phyloP scores from a whole-genome alignment of 2,888 invertebrate genomes.

The Acrobasis consociella region DNA sequence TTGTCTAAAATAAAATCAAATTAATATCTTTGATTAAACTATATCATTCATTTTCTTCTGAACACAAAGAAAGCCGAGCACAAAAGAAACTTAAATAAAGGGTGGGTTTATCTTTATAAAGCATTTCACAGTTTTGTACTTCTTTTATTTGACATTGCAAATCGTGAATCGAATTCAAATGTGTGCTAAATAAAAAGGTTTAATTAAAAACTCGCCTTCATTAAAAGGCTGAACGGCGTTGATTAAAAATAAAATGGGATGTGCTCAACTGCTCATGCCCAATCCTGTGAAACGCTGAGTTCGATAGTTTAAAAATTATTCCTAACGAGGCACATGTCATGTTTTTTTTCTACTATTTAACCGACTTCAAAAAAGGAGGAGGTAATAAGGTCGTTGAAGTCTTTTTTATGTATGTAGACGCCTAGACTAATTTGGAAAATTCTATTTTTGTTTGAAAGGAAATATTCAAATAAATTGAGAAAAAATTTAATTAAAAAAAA shows the following conservation, averaged over 20 bases:
- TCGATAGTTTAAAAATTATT: constrained; percentile 12
- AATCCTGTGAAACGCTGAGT: constrained; percentile 14
- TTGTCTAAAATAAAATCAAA: too few species aligned
- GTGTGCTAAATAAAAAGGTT: constrained; percentile 28
- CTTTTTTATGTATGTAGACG: too few species aligned
- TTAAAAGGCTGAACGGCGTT: constrained; percentile 29
- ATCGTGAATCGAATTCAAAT: constrained; percentile 29
- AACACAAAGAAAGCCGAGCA: background rate
- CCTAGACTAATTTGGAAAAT: too few species aligned
- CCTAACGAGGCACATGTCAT: constrained; percentile 6
- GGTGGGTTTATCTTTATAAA: constrained; percentile 15
- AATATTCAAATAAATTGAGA: too few species aligned
- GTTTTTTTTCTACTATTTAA: background rate
- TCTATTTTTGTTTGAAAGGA: too few species aligned
- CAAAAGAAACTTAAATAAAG: constrained; percentile 10
- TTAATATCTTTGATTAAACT: too few species aligned
- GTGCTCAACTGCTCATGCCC: constrained; percentile 21
- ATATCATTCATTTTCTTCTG: background rate
- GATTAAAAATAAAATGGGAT: constrained; percentile 30
- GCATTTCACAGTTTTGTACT: constrained; percentile 13
- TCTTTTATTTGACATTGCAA: constrained; percentile 17
- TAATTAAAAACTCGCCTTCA: constrained; percentile 31
- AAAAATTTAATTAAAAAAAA: too few species aligned
- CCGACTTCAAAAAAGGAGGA: too few species aligned
- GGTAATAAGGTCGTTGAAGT: too few species aligned